A percentile compares a stretch with the other conserved stretches of the same genome.
Evolutionary conservation across 2,113 vertebrate genomes (phyloP).

Genomic region (Puntigrus tetrazona): DNA sequence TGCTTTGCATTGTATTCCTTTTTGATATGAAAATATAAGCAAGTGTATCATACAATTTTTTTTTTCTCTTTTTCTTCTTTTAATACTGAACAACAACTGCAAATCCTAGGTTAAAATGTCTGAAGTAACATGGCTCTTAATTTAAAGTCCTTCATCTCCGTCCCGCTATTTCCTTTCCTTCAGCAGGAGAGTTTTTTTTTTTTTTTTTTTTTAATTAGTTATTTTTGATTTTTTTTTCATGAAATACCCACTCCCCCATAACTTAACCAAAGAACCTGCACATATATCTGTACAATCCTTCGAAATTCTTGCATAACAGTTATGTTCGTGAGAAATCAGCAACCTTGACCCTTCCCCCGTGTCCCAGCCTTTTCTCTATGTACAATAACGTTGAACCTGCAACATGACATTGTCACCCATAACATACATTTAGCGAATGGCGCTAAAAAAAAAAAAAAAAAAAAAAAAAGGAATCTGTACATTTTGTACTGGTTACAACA

Average conservation of each 20-base stretch:
- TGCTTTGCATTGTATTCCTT: conserved; percentile 99
- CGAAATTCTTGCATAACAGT: conserved; percentile 96
- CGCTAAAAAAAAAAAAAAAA: too few relatives aligned
- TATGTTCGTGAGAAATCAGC: conserved; percentile 90
- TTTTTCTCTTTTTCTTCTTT: conserved; percentile 81
- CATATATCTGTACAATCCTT: conserved; percentile 94
- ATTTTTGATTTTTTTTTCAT: too few relatives aligned
- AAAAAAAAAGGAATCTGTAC: conserved; percentile 86
- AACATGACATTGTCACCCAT: conserved; percentile 99
- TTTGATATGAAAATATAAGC: conserved; percentile 99
- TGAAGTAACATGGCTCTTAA: conserved; percentile 88
- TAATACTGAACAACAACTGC: conserved; percentile 96
- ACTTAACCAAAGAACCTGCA: conserved; percentile 82
- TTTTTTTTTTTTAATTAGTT: too few relatives aligned
- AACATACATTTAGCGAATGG: conserved; percentile 99
- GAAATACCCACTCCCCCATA: conserved; percentile 57
- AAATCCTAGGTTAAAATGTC: conserved; percentile 84
- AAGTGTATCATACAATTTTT: conserved; percentile 99
- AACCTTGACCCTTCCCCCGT: conserved; percentile 75
- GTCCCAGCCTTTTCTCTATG: conserved; percentile 80
- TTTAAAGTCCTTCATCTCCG: conserved; percentile 79
- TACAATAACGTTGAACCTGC: conserved; percentile 99
- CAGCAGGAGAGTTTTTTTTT: conserved; percentile 62
- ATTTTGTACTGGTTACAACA: conserved; percentile 87
- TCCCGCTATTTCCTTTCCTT: conserved; percentile 76